Evolutionary conservation across 2,797 vertebrate genomes (phyloP).

Genomic region (Artibeus jamaicensis): DNA sequence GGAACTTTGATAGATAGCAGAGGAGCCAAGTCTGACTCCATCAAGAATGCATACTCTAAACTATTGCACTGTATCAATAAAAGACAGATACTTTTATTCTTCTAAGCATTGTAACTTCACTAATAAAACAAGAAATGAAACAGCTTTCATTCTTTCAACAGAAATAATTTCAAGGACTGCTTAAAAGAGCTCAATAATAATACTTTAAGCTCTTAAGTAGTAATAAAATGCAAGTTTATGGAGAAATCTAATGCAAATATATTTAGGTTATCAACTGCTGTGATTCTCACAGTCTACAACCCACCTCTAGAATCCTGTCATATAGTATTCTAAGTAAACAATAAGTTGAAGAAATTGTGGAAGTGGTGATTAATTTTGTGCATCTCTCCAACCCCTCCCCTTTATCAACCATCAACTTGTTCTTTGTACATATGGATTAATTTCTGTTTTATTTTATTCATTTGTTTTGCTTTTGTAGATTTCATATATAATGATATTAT

Average conservation of each 20-base stretch:
- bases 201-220: background rate
- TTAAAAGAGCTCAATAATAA: background rate
- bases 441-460: background rate
- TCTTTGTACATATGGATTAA: background rate
- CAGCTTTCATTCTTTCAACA: background rate
- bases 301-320: background rate
- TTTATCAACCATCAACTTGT: background rate
- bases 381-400: background rate
- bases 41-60: background rate
- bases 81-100: background rate
- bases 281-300: background rate
- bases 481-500: background rate
- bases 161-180: background rate
- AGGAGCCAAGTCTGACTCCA: background rate
- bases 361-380: background rate
- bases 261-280: background rate
- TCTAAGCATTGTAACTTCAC: background rate
- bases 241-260: background rate
- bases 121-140: background rate
- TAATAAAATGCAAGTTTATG: background rate
- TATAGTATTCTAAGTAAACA: background rate
- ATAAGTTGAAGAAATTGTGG: conserved; percentile 48
- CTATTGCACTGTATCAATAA: background rate
- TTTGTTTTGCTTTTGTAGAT: background rate
- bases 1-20: background rate